Evolutionary conservation across 2,113 vertebrate genomes (phyloP).

Genomic region (Sebastes schlegelii): DNA sequence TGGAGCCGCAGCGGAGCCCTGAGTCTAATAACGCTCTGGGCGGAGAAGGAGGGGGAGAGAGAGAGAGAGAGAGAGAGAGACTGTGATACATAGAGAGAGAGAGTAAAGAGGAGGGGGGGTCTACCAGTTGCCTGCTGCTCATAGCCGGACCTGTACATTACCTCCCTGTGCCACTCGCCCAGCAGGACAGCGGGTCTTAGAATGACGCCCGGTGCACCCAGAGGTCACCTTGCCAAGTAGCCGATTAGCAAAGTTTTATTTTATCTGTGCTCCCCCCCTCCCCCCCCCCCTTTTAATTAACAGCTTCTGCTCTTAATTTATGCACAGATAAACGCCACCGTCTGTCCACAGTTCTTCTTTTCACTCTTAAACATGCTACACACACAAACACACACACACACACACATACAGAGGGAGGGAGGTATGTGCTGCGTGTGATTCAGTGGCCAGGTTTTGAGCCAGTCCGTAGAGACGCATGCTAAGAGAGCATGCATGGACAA

Average conservation of each 20-base stretch:
- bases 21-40: constrained; percentile 95
- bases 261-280: constrained; percentile 29
- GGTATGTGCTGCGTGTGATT: constrained; percentile 64
- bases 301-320: constrained; percentile 75
- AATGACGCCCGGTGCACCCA: constrained; percentile 39
- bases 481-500: constrained; percentile 73
- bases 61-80: constrained; percentile 31
- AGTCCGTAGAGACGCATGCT: constrained; percentile 65
- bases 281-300: constrained; percentile 61
- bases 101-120: constrained; percentile 9
- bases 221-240: constrained; percentile 75
- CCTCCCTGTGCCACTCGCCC: constrained; percentile 45
- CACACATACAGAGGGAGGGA: constrained; percentile 34
- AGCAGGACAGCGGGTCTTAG: constrained; percentile 63
- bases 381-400: constrained; percentile 29
- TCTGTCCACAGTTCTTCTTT: constrained; percentile 67
- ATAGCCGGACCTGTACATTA: constrained; percentile 54
- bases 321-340: constrained; percentile 72
- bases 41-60: constrained; percentile 80
- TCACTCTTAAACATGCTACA: constrained; percentile 61
- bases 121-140: constrained; percentile 63
- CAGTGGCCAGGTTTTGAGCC: constrained; percentile 74
- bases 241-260: constrained; percentile 67
- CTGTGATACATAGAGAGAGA: constrained; percentile 26
- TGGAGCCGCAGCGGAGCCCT: constrained; percentile 89